Base-by-base conservation (phyloP, 1,140 invertebrate genomes). In the Lerema accius region DNA sequence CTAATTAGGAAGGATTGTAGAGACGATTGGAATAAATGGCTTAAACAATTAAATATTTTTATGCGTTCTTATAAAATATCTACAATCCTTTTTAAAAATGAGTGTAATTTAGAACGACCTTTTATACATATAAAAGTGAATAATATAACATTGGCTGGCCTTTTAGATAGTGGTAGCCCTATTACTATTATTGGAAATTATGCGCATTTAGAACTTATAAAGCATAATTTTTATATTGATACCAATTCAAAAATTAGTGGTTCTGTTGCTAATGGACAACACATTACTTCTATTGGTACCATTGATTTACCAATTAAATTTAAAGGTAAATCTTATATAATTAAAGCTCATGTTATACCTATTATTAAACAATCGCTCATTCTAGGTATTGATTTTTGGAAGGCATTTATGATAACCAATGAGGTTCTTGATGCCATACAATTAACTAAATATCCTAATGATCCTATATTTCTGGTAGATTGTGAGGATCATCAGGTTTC, bases 351-450 rank as follows among this genome's bases (percentile, higher is more conserved):
- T 46, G 23, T 46, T 23, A 10, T 46, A 10, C 43, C 43, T 23
- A 7, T 9, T 23, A 45, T 45, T 45, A 16, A 10, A 10, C 15
- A 15, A 16, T 45, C 42, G 15, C n/a, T 45, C n/a, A 45, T 46
- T 11, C 6, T 46, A 23, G 43, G 43, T 4, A 13, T 46, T 46
- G 43, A 46, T 46, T 46, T 46, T 23, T 46, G 43, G 43, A 46
- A 23, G 23, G 23, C 10, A 11, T 46, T 46, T 46, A 23, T n/a
- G n/a, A n/a, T n/a, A n/a, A n/a, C n/a, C n/a, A n/a, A n/a, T n/a
- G n/a, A n/a, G n/a, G n/a, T n/a, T n/a, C n/a, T n/a, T n/a, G n/a
- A n/a, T n/a, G n/a, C n/a, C n/a, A n/a, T n/a, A n/a, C n/a, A n/a
- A n/a, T n/a, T n/a, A 46, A 5, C 9, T 46, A n/a, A n/a, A n/a